phyloP scores from a whole-genome alignment of 2,888 invertebrate species.

The Pristionchus maxplancki region DNA sequence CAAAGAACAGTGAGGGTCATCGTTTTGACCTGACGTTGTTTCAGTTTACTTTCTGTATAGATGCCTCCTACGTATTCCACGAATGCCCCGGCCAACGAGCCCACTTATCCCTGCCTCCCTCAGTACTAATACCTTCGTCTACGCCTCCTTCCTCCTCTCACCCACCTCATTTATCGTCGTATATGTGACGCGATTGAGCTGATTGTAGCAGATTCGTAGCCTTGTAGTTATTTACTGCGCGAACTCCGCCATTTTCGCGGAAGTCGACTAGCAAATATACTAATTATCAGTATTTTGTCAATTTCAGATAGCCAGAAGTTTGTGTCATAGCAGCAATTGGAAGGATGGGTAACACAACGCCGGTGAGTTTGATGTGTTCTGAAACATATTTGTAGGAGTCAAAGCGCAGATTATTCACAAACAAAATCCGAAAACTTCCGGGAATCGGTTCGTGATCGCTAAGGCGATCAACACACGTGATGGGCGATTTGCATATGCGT shows the following conservation, averaged over 20 bases:
- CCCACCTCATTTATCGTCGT: background rate
- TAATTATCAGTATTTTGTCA: background rate
- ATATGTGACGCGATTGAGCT: background rate
- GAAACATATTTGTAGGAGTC: too few species aligned
- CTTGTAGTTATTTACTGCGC: background rate
- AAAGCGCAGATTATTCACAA: background rate
- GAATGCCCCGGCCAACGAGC: background rate
- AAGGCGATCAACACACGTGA: background rate
- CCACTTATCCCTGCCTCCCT: background rate
- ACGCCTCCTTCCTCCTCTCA: slow-evolving; percentile 32
- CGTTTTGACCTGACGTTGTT: background rate
- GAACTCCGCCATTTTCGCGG: background rate
- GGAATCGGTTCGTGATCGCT: background rate
- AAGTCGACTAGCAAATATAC: background rate
- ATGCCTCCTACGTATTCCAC: background rate
- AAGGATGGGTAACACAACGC: background rate
- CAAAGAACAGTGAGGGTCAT: background rate
- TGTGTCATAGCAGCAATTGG: background rate
- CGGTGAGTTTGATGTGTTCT: background rate
- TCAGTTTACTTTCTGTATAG: too few species aligned
- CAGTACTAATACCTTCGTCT: background rate
- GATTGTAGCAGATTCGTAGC: slow-evolving; percentile 1
- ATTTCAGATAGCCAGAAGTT: background rate
- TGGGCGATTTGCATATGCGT: background rate
- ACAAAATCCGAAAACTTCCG: background rate